Conservation (phyloP, 2,888 invertebrate genomes). For the Cynaeus angustus region DNA sequence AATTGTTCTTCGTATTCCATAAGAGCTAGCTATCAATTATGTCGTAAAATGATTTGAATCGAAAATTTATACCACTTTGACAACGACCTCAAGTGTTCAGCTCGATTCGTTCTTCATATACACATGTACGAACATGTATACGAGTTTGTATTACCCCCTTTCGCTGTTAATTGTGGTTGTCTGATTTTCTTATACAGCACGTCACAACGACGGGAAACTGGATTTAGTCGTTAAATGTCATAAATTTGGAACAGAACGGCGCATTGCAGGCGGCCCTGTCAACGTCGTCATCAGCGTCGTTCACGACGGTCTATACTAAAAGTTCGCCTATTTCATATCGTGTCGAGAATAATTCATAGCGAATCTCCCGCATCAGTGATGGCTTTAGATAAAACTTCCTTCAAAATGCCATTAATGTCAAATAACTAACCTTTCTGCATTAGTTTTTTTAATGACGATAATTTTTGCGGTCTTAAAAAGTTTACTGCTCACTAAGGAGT, state of each 20-base stretch:
- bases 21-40: too few relatives aligned
- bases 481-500: slow-evolving; percentile 10
- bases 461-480: slow-evolving; percentile 16
- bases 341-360: slow-evolving; percentile 26
- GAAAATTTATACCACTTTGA: too few relatives aligned
- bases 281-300: slow-evolving; percentile 14
- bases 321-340: slow-evolving; percentile 26
- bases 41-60: too few relatives aligned
- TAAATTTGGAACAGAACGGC: slow-evolving; percentile 21
- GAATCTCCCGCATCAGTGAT: slow-evolving; percentile 18
- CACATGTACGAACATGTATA: too few relatives aligned
- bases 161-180: too few relatives aligned
- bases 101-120: too few relatives aligned
- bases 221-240: neutral
- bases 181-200: too few relatives aligned
- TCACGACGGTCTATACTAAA: slow-evolving; percentile 16
- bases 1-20: too few relatives aligned
- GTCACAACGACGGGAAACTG: neutral
- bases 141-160: too few relatives aligned
- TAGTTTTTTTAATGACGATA: slow-evolving; percentile 13
- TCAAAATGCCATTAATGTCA: slow-evolving; percentile 23
- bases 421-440: slow-evolving; percentile 11
- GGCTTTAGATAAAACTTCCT: slow-evolving; percentile 13
- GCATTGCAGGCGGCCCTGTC: slow-evolving; percentile 25
- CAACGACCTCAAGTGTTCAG: too few relatives aligned